Conservation (phyloP, 2,113 vertebrate genomes). For the Charadrius vociferus region DNA sequence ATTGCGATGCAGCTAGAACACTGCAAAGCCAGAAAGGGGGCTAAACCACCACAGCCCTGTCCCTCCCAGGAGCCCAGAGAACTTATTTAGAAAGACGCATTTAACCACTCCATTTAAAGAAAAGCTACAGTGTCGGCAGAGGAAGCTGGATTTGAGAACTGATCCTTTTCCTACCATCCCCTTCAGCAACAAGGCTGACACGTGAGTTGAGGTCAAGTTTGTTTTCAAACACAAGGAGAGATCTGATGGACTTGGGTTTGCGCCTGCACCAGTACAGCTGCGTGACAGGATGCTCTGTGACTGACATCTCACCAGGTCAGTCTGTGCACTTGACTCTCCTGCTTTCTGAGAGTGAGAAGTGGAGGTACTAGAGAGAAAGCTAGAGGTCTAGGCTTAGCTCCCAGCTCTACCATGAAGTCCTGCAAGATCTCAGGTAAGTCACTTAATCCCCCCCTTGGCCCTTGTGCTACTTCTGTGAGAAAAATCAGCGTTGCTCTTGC, state of each 20-base stretch:
- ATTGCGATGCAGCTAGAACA: background rate
- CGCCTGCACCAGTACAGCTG: background rate
- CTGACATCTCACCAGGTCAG: background rate
- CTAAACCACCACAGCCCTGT: background rate
- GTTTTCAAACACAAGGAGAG: background rate
- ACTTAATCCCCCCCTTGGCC: background rate
- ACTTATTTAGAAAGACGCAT: background rate
- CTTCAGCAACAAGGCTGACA: background rate
- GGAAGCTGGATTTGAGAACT: background rate
- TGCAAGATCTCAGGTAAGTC: background rate
- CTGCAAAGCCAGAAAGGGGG: background rate
- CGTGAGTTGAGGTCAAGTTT: background rate
- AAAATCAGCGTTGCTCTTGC: rapidly evolving
- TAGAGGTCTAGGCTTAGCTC: background rate
- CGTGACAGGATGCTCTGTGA: rapidly evolving
- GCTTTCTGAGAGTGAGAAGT: background rate
- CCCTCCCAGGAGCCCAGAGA: background rate
- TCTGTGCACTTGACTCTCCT: background rate
- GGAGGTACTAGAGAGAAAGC: background rate
- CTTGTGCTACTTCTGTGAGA: rapidly evolving
- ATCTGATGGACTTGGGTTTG: background rate
- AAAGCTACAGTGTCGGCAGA: background rate
- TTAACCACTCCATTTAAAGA: background rate
- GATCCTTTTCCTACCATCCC: background rate
- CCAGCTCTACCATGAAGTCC: background rate